phyloP scores from a whole-genome alignment of 1,140 invertebrate genomes.

The Schlechtendalia chinensis region DNA sequence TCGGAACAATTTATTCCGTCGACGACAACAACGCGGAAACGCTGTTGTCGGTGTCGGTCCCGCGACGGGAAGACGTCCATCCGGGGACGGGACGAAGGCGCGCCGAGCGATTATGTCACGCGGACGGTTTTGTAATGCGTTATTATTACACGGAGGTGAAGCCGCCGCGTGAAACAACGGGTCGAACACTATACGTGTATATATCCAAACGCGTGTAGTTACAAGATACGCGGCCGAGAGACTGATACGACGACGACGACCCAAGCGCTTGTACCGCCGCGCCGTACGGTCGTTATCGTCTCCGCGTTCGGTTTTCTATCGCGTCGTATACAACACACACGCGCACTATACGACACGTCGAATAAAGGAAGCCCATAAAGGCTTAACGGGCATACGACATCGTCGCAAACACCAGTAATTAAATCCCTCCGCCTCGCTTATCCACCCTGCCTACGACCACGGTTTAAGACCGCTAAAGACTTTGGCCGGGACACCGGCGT shows the following conservation, averaged over 20 bases:
- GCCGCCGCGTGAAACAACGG: neutral
- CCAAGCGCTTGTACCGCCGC: neutral
- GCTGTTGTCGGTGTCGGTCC: too few species aligned
- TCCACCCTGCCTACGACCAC: neutral
- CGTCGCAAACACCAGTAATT: conserved; percentile 46
- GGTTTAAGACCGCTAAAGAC: conserved; percentile 46
- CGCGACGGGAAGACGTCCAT: too few species aligned
- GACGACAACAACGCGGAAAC: too few species aligned
- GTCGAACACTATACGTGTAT: neutral
- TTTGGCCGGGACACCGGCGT: neutral
- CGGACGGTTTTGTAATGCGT: conserved; percentile 31
- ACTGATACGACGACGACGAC: too few species aligned
- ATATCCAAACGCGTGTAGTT: conserved; percentile 12
- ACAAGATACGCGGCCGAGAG: conserved; percentile 13
- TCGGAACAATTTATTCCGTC: too few species aligned
- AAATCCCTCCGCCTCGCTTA: conserved; percentile 35
- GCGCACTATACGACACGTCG: neutral
- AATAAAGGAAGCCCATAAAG: conserved; percentile 43
- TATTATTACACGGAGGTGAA: conserved; percentile 5
- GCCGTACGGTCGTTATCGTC: conserved; percentile 5
- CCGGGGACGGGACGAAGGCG: too few species aligned
- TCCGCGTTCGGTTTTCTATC: neutral
- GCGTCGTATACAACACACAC: neutral
- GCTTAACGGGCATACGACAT: conserved; percentile 45
- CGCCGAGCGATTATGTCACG: too few species aligned